Evolutionary conservation across 1,140 invertebrate genomes (phyloP).

Genomic region (Chlorops oryzae): DNA sequence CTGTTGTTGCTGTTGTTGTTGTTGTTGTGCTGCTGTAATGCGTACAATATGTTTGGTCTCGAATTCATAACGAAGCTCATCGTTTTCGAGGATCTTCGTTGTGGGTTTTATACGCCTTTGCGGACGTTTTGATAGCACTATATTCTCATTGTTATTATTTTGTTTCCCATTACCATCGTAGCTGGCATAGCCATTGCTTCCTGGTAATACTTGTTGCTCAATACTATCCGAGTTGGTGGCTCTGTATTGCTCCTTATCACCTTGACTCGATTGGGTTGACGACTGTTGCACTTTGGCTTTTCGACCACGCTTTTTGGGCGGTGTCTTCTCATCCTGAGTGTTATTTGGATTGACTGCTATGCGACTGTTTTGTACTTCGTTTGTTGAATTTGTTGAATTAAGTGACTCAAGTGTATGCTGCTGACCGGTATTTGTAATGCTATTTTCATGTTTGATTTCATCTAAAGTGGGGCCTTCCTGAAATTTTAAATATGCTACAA

Average conservation of each 20-base stretch:
- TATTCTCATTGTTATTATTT: neutral
- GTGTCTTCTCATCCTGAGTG: slow-evolving; percentile 33
- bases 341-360: too few relatives aligned
- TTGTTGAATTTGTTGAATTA: too few relatives aligned
- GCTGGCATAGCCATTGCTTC: slow-evolving; percentile 12
- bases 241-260: too few relatives aligned
- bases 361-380: too few relatives aligned
- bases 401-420: too few relatives aligned
- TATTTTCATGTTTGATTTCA: too few relatives aligned
- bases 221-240: neutral
- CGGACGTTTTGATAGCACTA: slow-evolving; percentile 39
- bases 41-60: slow-evolving; percentile 54
- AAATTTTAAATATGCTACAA: too few relatives aligned
- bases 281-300: slow-evolving; percentile 31
- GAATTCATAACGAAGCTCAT: slow-evolving; percentile 53
- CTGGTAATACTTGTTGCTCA: too few relatives aligned
- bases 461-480: too few relatives aligned
- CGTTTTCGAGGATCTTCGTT: slow-evolving; percentile 53
- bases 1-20: too few relatives aligned
- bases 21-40: slow-evolving; percentile 30
- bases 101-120: slow-evolving; percentile 55
- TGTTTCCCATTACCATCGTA: neutral
- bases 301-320: slow-evolving; percentile 42
- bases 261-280: too few relatives aligned
- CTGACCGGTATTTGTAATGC: too few relatives aligned